Conservation (phyloP, 2,888 invertebrate species). For the Syritta pipiens region DNA sequence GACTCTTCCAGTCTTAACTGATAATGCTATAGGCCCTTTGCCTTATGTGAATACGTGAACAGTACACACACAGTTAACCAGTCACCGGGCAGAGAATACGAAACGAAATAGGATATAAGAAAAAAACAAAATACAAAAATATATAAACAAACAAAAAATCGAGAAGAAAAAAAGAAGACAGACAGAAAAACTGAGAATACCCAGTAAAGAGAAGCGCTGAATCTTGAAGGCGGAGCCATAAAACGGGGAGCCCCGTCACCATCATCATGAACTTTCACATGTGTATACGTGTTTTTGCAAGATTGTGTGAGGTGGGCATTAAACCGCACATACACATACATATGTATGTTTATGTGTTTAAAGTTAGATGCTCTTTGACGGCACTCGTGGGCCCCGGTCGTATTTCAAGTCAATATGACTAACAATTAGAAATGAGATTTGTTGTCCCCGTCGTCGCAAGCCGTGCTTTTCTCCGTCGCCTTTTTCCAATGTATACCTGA, state of each 20-base stretch:
- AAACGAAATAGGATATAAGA: conserved; percentile 22
- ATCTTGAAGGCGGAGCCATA: conserved; percentile 66
- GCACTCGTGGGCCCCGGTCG: neutral
- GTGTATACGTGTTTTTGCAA: conserved; percentile 43
- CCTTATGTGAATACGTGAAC: neutral
- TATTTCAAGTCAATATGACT: conserved; percentile 26
- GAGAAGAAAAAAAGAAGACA: conserved; percentile 10
- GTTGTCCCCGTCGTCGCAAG: conserved; percentile 27
- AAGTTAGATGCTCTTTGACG: neutral
- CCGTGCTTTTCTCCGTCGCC: conserved; percentile 4
- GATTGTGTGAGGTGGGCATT: conserved; percentile 27
- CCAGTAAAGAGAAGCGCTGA: conserved; percentile 56
- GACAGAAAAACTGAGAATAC: conserved; percentile 12
- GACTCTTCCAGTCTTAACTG: conserved; percentile 21
- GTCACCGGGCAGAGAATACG: conserved; percentile 54
- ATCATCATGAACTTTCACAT: conserved; percentile 43
- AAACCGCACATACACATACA: conserved; percentile 34
- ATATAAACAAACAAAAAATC: conserved; percentile 10
- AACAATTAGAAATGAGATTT: conserved; percentile 62
- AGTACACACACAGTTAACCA: conserved; percentile 44
- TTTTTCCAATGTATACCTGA: conserved; percentile 30
- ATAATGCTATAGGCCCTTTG: conserved; percentile 29
- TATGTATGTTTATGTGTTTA: neutral
- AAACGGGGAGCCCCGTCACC: conserved; percentile 61
- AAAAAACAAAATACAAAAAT: conserved; percentile 31